These are phyloP conservation scores for Meganola albula DNA, from an alignment of 2,888 invertebrate genomes.

Conservation along the genomic window DNA sequence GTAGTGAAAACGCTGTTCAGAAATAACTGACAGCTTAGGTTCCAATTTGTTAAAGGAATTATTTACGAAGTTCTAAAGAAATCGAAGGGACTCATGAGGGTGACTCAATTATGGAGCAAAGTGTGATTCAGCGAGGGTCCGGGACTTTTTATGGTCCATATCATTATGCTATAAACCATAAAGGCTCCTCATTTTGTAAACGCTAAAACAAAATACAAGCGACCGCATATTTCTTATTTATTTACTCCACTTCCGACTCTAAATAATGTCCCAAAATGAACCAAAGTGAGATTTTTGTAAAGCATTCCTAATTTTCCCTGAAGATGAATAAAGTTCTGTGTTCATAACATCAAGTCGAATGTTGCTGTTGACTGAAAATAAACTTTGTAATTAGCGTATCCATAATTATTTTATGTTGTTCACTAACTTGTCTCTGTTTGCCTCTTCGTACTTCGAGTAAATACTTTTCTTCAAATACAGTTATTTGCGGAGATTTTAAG, in stretches of 20 bases:
- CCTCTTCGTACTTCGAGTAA: background rate
- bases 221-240: slow-evolving; percentile 59
- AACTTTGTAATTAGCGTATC: no score
- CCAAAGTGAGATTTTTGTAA: slow-evolving; percentile 43
- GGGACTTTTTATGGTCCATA: slow-evolving; percentile 60
- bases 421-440: background rate
- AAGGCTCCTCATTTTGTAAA: slow-evolving; percentile 59
- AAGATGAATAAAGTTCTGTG: slow-evolving; percentile 23
- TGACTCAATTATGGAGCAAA: slow-evolving; percentile 58
- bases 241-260: slow-evolving; percentile 50
- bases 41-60: no score
- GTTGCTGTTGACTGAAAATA: no score
- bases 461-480: slow-evolving; percentile 7
- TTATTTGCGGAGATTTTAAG: slow-evolving; percentile 13
- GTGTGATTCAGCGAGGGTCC: slow-evolving; percentile 50
- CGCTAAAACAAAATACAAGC: slow-evolving; percentile 59
- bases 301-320: slow-evolving; percentile 40
- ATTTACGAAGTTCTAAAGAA: slow-evolving; percentile 47
- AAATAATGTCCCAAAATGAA: slow-evolving; percentile 48
- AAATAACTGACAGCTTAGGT: no score
- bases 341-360: slow-evolving; percentile 16
- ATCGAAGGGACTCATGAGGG: slow-evolving; percentile 45
- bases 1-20: no score
- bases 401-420: background rate
- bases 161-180: slow-evolving; percentile 71